Conservation (phyloP, 2,888 invertebrate species). For the Cartodere bifasciata region DNA sequence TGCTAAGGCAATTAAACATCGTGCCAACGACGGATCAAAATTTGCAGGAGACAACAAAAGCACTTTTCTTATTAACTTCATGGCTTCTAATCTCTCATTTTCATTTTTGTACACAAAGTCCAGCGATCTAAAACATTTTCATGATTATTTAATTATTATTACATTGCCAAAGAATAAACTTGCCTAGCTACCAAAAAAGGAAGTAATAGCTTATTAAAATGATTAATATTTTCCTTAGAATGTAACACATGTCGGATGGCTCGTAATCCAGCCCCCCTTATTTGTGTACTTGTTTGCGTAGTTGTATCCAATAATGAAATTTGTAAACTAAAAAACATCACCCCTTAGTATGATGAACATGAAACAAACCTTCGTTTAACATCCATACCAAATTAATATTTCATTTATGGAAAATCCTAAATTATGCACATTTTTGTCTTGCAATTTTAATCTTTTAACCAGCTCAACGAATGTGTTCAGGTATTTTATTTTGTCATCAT, state of each 20-base stretch:
- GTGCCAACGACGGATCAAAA: conserved; percentile 63
- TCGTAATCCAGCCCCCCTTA: conserved; percentile 79
- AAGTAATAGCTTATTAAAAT: conserved; percentile 68
- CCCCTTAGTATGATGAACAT: conserved; percentile 1
- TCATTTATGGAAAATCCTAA: conserved; percentile 69
- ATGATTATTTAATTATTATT: neutral
- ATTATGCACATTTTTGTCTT: conserved; percentile 40
- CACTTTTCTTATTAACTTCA: conserved; percentile 68
- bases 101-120: conserved; percentile 85
- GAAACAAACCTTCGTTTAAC: too few relatives aligned
- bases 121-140: conserved; percentile 50
- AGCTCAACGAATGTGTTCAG: conserved; percentile 82
- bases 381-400: conserved; percentile 71
- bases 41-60: conserved; percentile 49
- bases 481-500: conserved; percentile 70
- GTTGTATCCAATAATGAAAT: conserved; percentile 75
- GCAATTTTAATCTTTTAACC: too few relatives aligned
- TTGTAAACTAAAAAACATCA: conserved; percentile 58
- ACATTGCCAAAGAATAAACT: conserved; percentile 11
- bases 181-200: conserved; percentile 73
- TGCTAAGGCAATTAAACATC: conserved; percentile 71
- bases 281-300: conserved; percentile 79
- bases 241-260: conserved; percentile 74
- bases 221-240: conserved; percentile 63
- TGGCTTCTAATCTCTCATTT: conserved; percentile 81